A percentile compares a stretch with the other conserved stretches of the same genome.
Conservation (phyloP, 2,888 invertebrate genomes). For the Thymelicus acteon region DNA sequence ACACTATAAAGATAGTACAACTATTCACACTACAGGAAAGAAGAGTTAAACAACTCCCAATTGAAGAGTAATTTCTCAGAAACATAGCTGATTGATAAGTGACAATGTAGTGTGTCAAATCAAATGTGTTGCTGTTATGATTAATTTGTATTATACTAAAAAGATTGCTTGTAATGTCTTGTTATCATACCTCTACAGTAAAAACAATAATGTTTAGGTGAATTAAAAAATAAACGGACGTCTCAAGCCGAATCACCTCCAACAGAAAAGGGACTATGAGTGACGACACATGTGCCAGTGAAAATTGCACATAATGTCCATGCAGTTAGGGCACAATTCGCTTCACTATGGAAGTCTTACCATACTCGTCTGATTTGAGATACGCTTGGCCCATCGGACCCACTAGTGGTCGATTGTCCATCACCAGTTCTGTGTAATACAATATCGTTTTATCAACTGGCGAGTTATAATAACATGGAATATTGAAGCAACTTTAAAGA, state of each 20-base stretch:
- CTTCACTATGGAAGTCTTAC: constrained; percentile 83
- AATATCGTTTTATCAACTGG: constrained; percentile 49
- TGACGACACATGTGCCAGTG: constrained; percentile 49
- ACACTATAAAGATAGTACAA: no score
- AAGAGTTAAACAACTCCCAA: no score
- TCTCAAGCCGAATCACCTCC: constrained; percentile 16
- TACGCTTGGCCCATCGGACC: constrained; percentile 92
- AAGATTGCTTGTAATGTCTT: no score
- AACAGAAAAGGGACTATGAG: constrained; percentile 32
- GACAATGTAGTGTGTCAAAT: no score
- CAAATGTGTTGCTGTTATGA: no score
- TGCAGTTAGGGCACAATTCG: constrained; percentile 74
- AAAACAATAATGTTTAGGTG: neutral
- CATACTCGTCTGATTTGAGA: constrained; percentile 93
- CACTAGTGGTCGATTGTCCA: constrained; percentile 91
- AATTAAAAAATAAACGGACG: neutral
- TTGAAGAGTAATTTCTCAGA: no score
- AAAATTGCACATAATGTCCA: constrained; percentile 69
- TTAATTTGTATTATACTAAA: no score
- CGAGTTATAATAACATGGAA: neutral
- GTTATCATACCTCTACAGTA: no score
- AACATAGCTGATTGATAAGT: no score
- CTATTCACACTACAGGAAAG: no score
- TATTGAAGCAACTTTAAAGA: neutral
- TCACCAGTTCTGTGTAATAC: constrained; percentile 86